Evolutionary conservation across 2,797 vertebrate genomes (phyloP).

Genomic region (Delichon dasypus): DNA sequence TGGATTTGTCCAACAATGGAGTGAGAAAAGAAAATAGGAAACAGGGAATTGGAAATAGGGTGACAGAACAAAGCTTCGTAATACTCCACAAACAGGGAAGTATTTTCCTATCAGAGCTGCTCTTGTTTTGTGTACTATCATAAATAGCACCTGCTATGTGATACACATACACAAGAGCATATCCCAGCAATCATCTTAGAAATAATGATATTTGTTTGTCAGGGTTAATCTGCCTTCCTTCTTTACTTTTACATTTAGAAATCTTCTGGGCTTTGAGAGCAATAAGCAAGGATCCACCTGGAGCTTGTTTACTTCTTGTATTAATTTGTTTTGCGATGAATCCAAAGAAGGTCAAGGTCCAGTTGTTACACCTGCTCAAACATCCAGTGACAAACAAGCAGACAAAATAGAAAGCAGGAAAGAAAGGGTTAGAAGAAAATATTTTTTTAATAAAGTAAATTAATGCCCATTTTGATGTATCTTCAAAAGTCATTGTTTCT

Average conservation of each 20-base stretch:
- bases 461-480: not conserved
- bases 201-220: not conserved
- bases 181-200: not conserved
- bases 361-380: not conserved
- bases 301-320: not conserved
- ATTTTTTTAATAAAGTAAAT: not conserved
- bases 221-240: not conserved
- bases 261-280: not conserved
- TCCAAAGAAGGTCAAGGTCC: not conserved
- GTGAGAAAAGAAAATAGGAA: not conserved
- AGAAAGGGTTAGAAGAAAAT: not conserved
- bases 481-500: not conserved
- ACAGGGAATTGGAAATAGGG: not conserved
- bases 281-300: not conserved
- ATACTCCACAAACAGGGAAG: not conserved
- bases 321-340: not conserved
- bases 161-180: accelerated
- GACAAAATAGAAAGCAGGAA: not conserved
- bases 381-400: not conserved
- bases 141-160: not conserved
- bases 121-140: not conserved
- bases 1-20: not conserved
- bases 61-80: not conserved
- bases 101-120: not conserved
- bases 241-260: not conserved